phyloP scores from a whole-genome alignment of 2,113 vertebrate species.

The Podocnemis expansa region DNA sequence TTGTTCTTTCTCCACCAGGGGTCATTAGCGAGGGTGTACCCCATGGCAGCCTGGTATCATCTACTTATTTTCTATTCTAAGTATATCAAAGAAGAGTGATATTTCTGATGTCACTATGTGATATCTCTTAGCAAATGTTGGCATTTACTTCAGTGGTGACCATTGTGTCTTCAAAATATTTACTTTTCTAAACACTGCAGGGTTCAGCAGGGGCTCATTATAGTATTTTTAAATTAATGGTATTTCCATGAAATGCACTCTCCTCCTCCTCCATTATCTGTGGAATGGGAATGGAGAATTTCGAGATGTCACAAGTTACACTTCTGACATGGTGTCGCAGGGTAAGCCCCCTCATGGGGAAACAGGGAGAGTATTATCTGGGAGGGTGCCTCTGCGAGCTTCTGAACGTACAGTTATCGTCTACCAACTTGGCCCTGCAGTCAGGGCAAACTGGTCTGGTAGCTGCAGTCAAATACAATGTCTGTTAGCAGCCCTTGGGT shows the following conservation, averaged over 20 bases:
- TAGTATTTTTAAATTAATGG: accelerated
- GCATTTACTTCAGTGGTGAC: background rate
- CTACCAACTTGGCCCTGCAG: too few species aligned
- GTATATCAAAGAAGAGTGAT: background rate
- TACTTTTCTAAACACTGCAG: background rate
- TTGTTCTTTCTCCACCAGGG: too few species aligned
- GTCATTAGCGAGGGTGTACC: too few species aligned
- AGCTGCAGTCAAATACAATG: too few species aligned
- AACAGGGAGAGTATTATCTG: too few species aligned
- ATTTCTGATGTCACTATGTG: background rate
- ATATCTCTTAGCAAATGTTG: background rate
- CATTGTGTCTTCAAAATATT: too few species aligned
- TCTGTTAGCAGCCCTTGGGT: too few species aligned
- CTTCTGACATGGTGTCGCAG: accelerated
- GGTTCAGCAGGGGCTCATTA: background rate
- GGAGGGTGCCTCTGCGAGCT: too few species aligned
- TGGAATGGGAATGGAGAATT: accelerated
- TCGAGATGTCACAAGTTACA: accelerated
- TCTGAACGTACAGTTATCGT: too few species aligned
- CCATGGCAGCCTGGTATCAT: too few species aligned
- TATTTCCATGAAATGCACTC: background rate
- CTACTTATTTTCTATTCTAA: background rate
- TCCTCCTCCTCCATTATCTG: background rate
- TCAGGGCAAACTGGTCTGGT: too few species aligned
- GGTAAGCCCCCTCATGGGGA: too few species aligned